These are phyloP conservation scores for Diaprepes abbreviatus DNA, from an alignment of 2,888 invertebrate species.

Conservation along the genomic window DNA sequence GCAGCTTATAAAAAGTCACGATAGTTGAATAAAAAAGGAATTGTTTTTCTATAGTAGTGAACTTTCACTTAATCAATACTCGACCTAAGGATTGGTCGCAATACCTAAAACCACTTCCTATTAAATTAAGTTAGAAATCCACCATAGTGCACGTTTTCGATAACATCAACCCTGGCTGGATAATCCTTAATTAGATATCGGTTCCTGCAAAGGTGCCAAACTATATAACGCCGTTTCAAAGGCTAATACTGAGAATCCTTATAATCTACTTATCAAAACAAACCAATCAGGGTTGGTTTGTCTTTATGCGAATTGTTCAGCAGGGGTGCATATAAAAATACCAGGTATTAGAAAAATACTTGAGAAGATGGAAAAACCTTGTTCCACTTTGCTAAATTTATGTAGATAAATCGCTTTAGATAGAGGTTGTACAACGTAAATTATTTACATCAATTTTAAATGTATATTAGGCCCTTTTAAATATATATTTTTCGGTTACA, in stretches of 20 bases:
- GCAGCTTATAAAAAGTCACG: background rate
- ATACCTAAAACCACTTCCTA: constrained; percentile 20
- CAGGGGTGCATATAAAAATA: constrained; percentile 20
- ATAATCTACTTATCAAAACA: constrained; percentile 52
- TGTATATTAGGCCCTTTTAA: too few species aligned
- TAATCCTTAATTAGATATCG: constrained; percentile 60
- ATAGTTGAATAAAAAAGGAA: background rate
- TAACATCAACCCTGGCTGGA: constrained; percentile 56
- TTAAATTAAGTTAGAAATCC: constrained; percentile 28
- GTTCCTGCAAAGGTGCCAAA: constrained; percentile 57
- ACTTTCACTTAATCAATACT: background rate
- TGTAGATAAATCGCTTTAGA: background rate
- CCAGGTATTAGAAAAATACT: background rate
- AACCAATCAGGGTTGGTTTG: constrained; percentile 39
- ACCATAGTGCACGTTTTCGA: constrained; percentile 49
- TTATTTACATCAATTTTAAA: too few species aligned
- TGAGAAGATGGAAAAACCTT: background rate
- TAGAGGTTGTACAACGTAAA: too few species aligned
- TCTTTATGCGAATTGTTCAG: constrained; percentile 7
- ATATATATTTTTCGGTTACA: too few species aligned
- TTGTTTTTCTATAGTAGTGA: background rate
- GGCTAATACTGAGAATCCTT: constrained; percentile 41
- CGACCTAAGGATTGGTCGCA: background rate
- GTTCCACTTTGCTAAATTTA: constrained; percentile 1
- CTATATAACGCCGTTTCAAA: constrained; percentile 40